A percentile compares a stretch with the other conserved stretches of the same genome.
Conservation (phyloP, 2,113 vertebrate species). For the Lepisosteus osseus region DNA sequence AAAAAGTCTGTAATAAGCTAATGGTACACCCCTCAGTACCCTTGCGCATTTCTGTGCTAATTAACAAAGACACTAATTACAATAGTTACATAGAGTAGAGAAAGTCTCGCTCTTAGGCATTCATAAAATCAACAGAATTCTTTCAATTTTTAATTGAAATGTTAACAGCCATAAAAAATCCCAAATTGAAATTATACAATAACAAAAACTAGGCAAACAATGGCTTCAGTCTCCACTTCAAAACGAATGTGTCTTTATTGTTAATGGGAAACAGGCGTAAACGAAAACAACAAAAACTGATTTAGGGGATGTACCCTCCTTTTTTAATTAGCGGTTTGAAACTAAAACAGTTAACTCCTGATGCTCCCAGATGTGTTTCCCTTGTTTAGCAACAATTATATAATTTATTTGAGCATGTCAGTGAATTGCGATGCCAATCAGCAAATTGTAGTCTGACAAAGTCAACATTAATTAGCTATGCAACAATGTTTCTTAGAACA, state of each 20-base stretch:
- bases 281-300: no score
- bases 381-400: no score
- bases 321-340: no score
- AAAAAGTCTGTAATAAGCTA: not conserved
- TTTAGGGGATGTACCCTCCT: not conserved
- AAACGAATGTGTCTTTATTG: not conserved
- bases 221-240: slow-evolving; percentile 19
- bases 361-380: no score
- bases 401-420: no score
- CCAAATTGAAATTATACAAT: slow-evolving; percentile 45
- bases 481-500: no score
- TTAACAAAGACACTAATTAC: slow-evolving; percentile 47
- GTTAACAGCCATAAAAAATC: slow-evolving; percentile 44
- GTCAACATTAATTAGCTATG: no score
- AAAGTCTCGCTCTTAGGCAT: slow-evolving; percentile 31
- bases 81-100: slow-evolving; percentile 29
- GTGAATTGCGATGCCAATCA: no score
- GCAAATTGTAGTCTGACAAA: no score
- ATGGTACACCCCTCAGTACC: slow-evolving; percentile 25
- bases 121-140: slow-evolving; percentile 29
- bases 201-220: slow-evolving; percentile 30
- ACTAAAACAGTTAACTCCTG: no score
- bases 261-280: no score
- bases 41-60: slow-evolving; percentile 33
- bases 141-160: slow-evolving; percentile 41